These are phyloP conservation scores for Drosophila santomea DNA, from an alignment of 1,140 invertebrate genomes.

Conservation along the genomic window DNA sequence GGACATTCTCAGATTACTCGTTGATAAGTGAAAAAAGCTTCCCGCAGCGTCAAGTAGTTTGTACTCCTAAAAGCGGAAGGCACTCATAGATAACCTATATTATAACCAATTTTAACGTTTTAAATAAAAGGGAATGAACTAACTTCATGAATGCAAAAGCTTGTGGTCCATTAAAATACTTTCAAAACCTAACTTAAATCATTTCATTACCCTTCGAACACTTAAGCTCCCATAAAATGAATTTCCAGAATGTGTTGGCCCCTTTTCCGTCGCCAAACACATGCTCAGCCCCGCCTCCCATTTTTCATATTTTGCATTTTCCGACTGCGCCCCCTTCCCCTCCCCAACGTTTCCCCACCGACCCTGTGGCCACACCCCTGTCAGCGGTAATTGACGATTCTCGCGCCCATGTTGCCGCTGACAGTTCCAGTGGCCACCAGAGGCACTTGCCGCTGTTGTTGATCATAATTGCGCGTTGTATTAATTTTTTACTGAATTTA, in stretches of 20 bases:
- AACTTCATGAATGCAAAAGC: not conserved
- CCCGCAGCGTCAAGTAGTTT: constrained; percentile 15
- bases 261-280: constrained; percentile 4
- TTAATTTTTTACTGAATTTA: constrained; percentile 58
- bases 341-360: not conserved
- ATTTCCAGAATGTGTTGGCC: not conserved
- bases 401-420: constrained; percentile 46
- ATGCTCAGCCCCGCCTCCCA: not conserved
- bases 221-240: constrained; percentile 16
- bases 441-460: constrained; percentile 33
- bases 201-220: constrained; percentile 9
- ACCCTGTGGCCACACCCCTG: constrained; percentile 26
- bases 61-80: not conserved
- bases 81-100: too few species aligned
- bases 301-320: not conserved
- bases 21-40: constrained; percentile 31
- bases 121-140: not conserved
- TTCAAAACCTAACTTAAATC: not conserved
- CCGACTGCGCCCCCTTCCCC: not conserved
- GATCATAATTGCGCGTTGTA: constrained; percentile 53
- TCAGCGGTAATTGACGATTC: constrained; percentile 49
- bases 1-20: constrained; percentile 2
- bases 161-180: not conserved
- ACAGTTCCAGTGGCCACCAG: constrained; percentile 36
- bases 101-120: not conserved